Conservation (phyloP, 2,113 vertebrate species). For the Oxyruncus cristatus region DNA sequence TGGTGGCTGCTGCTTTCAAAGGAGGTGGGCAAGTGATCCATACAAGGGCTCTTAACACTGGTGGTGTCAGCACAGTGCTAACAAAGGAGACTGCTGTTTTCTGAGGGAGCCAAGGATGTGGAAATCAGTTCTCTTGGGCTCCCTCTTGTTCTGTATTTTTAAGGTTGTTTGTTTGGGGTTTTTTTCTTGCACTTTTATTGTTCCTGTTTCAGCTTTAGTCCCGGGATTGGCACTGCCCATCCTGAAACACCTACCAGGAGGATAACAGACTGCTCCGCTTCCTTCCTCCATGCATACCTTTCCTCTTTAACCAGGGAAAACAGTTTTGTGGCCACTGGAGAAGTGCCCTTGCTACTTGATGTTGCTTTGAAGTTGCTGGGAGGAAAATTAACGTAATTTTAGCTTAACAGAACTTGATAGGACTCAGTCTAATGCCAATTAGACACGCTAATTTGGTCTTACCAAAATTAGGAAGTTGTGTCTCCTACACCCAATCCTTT, state of each 20-base stretch:
- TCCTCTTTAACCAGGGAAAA: neutral
- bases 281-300: neutral
- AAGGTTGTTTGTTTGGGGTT: neutral
- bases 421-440: neutral
- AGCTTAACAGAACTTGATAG: neutral
- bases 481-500: neutral
- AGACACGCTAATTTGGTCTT: slow-evolving; percentile 12
- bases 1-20: neutral
- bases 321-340: neutral
- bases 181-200: slow-evolving; percentile 56
- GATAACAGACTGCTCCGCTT: slow-evolving; percentile 5
- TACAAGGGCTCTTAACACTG: neutral
- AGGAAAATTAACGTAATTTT: neutral
- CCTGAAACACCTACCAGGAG: neutral
- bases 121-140: neutral
- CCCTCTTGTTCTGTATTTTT: slow-evolving; percentile 42
- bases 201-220: slow-evolving; percentile 46
- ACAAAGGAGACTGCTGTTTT: slow-evolving; percentile 22
- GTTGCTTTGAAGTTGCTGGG: slow-evolving; percentile 30
- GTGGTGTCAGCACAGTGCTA: neutral
- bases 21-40: neutral
- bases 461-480: neutral
- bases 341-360: neutral
- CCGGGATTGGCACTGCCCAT: neutral
- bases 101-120: neutral